A percentile compares a stretch with the other conserved stretches of the same genome.
Conservation (phyloP, 2,113 vertebrate genomes). For the Sakesphorus luctuosus region DNA sequence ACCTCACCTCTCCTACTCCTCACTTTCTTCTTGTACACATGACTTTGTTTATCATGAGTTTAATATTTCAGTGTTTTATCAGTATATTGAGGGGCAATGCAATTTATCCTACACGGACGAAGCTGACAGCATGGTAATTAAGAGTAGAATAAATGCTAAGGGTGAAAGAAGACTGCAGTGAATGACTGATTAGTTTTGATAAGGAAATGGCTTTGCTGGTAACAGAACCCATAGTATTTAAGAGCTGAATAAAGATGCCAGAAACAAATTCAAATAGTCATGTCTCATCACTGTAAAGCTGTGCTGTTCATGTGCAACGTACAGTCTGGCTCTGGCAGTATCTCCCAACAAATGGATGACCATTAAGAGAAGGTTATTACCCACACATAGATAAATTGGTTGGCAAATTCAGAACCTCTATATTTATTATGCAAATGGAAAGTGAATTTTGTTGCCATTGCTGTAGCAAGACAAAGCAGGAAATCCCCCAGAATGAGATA, state of each 20-base stretch:
- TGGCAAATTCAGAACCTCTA: not conserved
- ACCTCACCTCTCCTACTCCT: not conserved
- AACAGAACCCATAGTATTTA: not conserved
- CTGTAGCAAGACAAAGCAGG: not conserved
- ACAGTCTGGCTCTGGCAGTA: not conserved
- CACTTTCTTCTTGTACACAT: not conserved
- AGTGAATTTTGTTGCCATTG: not conserved
- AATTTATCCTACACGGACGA: not conserved
- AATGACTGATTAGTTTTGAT: conserved; percentile 43
- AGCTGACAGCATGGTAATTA: conserved; percentile 47
- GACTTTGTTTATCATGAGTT: not conserved
- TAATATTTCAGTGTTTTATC: not conserved
- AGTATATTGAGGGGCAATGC: not conserved
- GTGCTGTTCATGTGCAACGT: not conserved
- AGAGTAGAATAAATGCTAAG: conserved; percentile 37
- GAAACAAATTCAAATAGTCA: conserved; percentile 19
- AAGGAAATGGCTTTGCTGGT: conserved; percentile 1
- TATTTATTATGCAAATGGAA: not conserved
- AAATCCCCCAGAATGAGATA: not conserved
- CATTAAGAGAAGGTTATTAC: not conserved
- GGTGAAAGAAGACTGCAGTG: conserved; percentile 20
- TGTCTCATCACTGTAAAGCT: not conserved
- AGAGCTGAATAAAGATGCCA: not conserved
- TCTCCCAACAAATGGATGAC: not conserved
- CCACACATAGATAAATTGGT: not conserved